Base-by-base conservation (phyloP, 37 sponge, comb jelly and placozoan species). In the Axinella damicornis region DNA sequence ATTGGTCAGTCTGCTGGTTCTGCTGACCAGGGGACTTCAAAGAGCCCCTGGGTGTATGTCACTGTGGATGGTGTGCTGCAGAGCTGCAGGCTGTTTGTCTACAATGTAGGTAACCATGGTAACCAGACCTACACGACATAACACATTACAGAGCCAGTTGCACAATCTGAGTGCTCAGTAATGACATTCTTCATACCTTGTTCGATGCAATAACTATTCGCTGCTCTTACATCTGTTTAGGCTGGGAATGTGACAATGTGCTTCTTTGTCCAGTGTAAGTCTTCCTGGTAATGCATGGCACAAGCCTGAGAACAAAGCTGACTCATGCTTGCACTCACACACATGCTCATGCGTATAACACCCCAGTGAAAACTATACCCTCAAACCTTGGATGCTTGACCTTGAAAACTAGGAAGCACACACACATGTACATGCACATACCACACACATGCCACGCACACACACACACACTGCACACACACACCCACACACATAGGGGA, bases 191-290 rank as follows among this genome's bases (percentile, higher is more conserved):
- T n/a, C n/a, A n/a, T n/a, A n/a, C n/a, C n/a, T n/a, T n/a, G n/a
- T n/a, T n/a, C n/a, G n/a, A n/a, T n/a, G n/a, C n/a, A n/a, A n/a
- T n/a, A n/a, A n/a, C n/a, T n/a, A n/a, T n/a, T n/a, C n/a, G n/a
- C 57, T 56, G 18, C 21, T 54, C 39, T 27, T 19, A 17, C 17
- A 31, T 79, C 57, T 80, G 30, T 53, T 9, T 9, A 92, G 92
- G 89, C 78, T 30, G 81, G 85, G 12, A 88, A 63, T 72, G 85
- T 76, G 31, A 79, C 89, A 2, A 60, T 95, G 74, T 95, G 95
- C 53, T 78, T 95, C 73, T 95, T 95, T 78, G 81, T 93, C 0
- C 60, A 87, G 79, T 65, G 92, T 92, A 65, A 82, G 88, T 71
- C 24, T 11, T 18, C 18, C 31, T 46, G 46, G 6, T 9, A 46